phyloP scores from a whole-genome alignment of 2,113 vertebrate species.

The Chitala chitala region DNA sequence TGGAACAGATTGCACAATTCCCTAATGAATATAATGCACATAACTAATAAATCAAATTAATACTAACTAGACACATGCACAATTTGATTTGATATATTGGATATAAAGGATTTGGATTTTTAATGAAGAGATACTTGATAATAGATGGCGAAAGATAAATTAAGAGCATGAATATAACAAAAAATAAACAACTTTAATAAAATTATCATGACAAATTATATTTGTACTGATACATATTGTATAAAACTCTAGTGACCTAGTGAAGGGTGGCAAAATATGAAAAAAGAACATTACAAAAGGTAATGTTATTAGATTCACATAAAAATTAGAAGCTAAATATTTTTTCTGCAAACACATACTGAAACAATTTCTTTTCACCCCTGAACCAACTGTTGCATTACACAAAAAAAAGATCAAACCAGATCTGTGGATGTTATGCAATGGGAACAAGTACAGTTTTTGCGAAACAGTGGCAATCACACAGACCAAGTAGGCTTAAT shows the following conservation, averaged over 20 bases:
- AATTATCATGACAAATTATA: not conserved
- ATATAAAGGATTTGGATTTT: not conserved
- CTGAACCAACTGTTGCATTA: constrained; percentile 29
- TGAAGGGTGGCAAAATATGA: not conserved
- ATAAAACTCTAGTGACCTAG: not conserved
- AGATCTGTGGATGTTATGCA: constrained; percentile 30
- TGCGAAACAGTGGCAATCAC: constrained; percentile 35
- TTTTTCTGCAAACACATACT: constrained; percentile 25
- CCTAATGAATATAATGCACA: constrained; percentile 1
- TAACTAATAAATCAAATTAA: not conserved
- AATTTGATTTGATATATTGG: not conserved
- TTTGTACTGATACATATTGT: not conserved
- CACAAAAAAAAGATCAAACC: constrained; percentile 30
- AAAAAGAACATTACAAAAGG: not conserved
- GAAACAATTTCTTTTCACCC: constrained; percentile 33
- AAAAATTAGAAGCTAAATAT: constrained; percentile 30
- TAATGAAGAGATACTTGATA: not conserved
- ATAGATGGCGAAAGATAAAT: not conserved
- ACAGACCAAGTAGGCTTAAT: constrained; percentile 25
- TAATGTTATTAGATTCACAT: constrained; percentile 14
- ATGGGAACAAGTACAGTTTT: constrained; percentile 20
- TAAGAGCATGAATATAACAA: not conserved
- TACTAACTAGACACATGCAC: not conserved
- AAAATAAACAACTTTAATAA: not conserved
- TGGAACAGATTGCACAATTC: not conserved